A percentile compares a stretch with the other conserved stretches of the same genome.
Evolutionary conservation across 2,888 invertebrate species (phyloP).

Genomic region (Cancer borealis): DNA sequence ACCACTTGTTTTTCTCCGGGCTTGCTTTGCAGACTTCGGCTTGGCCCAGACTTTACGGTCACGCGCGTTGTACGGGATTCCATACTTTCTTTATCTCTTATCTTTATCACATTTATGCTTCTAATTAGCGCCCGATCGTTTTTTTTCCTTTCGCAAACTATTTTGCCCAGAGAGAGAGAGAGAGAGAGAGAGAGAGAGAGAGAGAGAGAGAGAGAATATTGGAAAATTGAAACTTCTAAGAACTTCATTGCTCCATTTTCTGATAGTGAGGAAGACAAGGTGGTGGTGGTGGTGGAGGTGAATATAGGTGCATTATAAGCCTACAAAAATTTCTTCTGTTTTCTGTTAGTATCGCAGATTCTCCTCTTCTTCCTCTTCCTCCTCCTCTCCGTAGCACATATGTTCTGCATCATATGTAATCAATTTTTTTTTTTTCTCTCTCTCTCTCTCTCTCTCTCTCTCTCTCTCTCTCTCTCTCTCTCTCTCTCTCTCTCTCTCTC

Average conservation of each 20-base stretch:
- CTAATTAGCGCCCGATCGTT: no score
- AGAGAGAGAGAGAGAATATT: background rate
- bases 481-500: constrained; percentile 41
- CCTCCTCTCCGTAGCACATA: background rate
- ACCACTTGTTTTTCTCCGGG: no score
- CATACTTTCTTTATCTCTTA: no score
- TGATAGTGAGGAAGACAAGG: background rate
- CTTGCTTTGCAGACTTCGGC: no score
- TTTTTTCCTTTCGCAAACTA: no score
- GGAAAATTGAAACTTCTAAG: background rate
- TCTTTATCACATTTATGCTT: no score
- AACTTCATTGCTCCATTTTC: background rate
- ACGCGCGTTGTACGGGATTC: no score
- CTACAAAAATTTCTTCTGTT: background rate
- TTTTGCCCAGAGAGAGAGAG: background rate
- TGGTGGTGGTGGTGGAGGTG: no score
- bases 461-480: constrained; percentile 44
- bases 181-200: constrained; percentile 20
- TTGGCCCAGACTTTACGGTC: no score
- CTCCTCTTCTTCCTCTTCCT: background rate
- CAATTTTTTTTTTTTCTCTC: background rate
- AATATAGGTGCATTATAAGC: background rate
- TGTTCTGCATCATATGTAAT: background rate
- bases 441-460: constrained; percentile 36
- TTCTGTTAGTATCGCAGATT: background rate